Base-by-base conservation (phyloP, 1,140 invertebrate species). In the Helicoverpa zea region DNA sequence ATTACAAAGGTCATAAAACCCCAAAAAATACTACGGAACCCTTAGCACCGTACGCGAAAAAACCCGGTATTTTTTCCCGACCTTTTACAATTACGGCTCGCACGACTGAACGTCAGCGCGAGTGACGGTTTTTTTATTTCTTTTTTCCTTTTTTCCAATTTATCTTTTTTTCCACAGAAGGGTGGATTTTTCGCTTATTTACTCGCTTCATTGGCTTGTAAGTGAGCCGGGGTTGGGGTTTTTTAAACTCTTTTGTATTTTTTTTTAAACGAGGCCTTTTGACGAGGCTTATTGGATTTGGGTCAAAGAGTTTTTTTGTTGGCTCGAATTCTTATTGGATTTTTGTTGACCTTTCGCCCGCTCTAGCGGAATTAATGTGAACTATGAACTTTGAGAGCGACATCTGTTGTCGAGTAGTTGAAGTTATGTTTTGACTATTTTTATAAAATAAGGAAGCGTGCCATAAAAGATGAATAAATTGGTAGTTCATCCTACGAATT, bases 111-210 rank as follows among this genome's bases (percentile, higher is more conserved):
- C 91, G 90, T 89, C 90, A 90, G 79, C 84, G 88, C 88, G 88
- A 89, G 83, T 93, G 90, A 92, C 90, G 91, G 84, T 89, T 91
- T 90, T 87, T 88, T 88, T 73, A 79, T 43, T 64, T 56, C 63
- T 83, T 88, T 89, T 83, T 73, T 77, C 86, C 87, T 85, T 89
- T 91, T 93, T 92, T 90, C 88, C 85, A 89, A 89, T 92, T 93
- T 90, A 89, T 89, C 89, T 89, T 91, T 94, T 94, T 94, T 94
- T 92, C 92, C 92, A 93, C 91, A 90, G 82, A 73, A 86, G 85
- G 92, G 89, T 88, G 90, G 92, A 94, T 94, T 94, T 94, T 93
- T 93, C 92, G 92, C 91, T 93, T 94, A 93, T 94, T 94, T 92
- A 90, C 92, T 89, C 91, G 92, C 93, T 92, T 94, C 93, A 94